These are phyloP conservation scores for Bovichtus diacanthus DNA, from an alignment of 2,797 vertebrate species.

Conservation along the genomic window DNA sequence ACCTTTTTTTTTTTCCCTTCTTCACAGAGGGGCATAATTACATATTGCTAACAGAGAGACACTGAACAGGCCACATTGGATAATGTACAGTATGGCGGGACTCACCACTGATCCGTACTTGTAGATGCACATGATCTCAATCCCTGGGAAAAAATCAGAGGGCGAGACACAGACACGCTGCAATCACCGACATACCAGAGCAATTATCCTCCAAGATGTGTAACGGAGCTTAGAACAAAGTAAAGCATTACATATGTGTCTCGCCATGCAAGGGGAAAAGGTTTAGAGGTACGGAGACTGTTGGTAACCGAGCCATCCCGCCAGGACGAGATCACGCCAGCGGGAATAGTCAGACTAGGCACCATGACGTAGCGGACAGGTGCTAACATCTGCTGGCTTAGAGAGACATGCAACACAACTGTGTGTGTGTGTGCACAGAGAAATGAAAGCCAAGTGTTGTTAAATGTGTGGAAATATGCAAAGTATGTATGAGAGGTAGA, in stretches of 20 bases:
- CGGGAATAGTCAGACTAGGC: constrained; percentile 57
- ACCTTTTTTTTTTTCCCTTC: constrained; percentile 51
- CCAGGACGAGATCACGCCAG: constrained; percentile 51
- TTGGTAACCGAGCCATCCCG: constrained; percentile 60
- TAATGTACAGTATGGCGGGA: constrained; percentile 60
- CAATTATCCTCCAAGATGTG: constrained; percentile 78
- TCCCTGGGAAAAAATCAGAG: constrained; percentile 86
- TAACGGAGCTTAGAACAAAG: constrained; percentile 73
- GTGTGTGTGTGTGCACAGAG: constrained; percentile 12
- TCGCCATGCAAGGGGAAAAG: constrained; percentile 63
- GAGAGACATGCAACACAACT: constrained; percentile 43
- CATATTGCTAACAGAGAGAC: constrained; percentile 59
- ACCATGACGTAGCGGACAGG: constrained; percentile 61
- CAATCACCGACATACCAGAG: constrained; percentile 80
- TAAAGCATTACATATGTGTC: constrained; percentile 78
- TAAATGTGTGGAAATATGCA: constrained; percentile 47
- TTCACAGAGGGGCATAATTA: constrained; percentile 71
- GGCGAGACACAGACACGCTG: constrained; percentile 63
- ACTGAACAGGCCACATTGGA: constrained; percentile 59
- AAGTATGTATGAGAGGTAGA: constrained; percentile 26
- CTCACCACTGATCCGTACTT: constrained; percentile 98
- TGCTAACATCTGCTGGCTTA: constrained; percentile 59
- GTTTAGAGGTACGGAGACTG: constrained; percentile 50
- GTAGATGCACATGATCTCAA: constrained; percentile 99
- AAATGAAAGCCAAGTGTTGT: constrained; percentile 33